A percentile compares a stretch with the other conserved stretches of the same genome.
phyloP scores from a whole-genome alignment of 2,113 vertebrate species.

The Zosterops borbonicus region DNA sequence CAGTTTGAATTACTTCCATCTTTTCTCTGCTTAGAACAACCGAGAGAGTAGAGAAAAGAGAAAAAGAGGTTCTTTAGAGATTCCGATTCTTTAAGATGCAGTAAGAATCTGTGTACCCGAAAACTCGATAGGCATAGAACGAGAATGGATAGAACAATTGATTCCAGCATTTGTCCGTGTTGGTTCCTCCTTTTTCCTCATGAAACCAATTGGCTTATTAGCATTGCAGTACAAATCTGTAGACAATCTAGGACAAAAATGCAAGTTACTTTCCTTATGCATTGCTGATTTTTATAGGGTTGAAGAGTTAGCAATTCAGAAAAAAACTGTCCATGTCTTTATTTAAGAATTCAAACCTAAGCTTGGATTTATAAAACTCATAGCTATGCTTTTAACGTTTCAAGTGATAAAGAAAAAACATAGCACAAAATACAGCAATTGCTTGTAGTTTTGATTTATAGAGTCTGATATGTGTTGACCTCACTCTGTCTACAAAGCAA shows the following conservation, averaged over 20 bases:
- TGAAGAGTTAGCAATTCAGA: background rate
- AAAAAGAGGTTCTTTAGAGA: background rate
- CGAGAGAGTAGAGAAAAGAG: background rate
- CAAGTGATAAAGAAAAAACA: background rate
- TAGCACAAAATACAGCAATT: background rate
- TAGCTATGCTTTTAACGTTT: background rate
- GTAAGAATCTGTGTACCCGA: background rate
- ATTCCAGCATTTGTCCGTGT: background rate
- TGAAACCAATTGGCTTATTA: background rate
- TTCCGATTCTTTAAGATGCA: background rate
- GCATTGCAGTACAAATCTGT: background rate
- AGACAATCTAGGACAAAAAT: slow-evolving; percentile 4
- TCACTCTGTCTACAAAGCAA: slow-evolving; percentile 26
- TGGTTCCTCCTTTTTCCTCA: background rate
- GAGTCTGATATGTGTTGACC: slow-evolving; percentile 34
- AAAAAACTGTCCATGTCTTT: background rate
- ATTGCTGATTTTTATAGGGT: background rate
- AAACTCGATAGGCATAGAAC: background rate
- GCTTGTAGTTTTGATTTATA: slow-evolving; percentile 19
- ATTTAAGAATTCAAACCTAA: background rate
- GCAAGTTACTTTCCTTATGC: background rate
- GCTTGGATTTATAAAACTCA: background rate
- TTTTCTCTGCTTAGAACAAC: slow-evolving; percentile 54
- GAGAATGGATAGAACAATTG: background rate
- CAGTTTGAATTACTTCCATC: slow-evolving; percentile 77